Percentiles rank a stretch among this genome's conserved stretches.
These are phyloP conservation scores for Asbolus verrucosus DNA, from an alignment of 1,140 invertebrate species.

Conservation along the genomic window DNA sequence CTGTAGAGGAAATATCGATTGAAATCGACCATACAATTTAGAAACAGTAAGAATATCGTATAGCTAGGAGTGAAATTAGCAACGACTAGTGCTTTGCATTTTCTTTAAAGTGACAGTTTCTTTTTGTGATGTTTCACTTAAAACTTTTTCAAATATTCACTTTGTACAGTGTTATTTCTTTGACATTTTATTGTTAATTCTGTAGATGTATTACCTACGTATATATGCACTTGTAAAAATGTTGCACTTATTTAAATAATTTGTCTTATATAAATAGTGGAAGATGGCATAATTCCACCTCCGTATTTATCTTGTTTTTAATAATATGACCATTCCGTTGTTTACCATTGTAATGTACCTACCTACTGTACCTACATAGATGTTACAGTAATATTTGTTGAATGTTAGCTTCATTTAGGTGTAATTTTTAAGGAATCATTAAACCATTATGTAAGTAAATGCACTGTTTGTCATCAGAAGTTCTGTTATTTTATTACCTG, in stretches of 20 bases:
- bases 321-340: conserved; percentile 39
- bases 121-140: conserved; percentile 35
- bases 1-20: conserved; percentile 22
- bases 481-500: not conserved
- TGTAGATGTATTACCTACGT: conserved; percentile 44
- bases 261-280: not conserved
- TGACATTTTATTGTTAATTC: conserved; percentile 45
- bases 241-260: conserved; percentile 24
- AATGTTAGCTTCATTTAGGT: conserved; percentile 53
- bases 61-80: conserved; percentile 38
- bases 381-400: conserved; percentile 51
- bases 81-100: conserved; percentile 46
- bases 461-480: conserved; percentile 46
- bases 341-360: conserved; percentile 38
- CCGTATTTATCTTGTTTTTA: conserved; percentile 22
- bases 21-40: conserved; percentile 23
- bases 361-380: too few species aligned
- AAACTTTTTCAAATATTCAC: conserved; percentile 4
- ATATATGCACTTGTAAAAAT: conserved; percentile 51
- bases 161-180: conserved; percentile 53
- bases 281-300: not conserved
- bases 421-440: conserved; percentile 52
- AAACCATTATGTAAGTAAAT: conserved; percentile 51
- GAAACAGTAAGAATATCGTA: conserved; percentile 20
- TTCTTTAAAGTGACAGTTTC: not conserved